Percentiles rank a stretch among this genome's conserved stretches.
Evolutionary conservation across 2,113 vertebrate genomes (phyloP).

Genomic region (Panurus biarmicus): DNA sequence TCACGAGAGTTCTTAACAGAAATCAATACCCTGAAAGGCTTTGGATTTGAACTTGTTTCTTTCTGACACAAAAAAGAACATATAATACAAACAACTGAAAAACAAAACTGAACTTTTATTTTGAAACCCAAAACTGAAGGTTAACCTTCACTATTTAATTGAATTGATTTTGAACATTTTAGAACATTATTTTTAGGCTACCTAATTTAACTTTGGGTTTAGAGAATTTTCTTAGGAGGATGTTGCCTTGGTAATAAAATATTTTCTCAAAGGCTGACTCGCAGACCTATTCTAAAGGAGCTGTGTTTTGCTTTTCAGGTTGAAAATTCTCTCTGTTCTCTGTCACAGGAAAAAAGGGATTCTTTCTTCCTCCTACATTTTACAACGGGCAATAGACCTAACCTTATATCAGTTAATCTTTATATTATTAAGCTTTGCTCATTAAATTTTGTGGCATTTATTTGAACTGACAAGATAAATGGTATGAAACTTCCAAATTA

Average conservation of each 20-base stretch:
- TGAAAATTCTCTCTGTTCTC: neutral
- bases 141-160: neutral
- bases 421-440: neutral
- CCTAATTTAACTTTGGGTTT: neutral
- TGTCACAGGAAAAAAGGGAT: neutral
- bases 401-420: neutral
- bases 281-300: neutral
- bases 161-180: neutral
- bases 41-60: neutral
- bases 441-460: constrained; percentile 26
- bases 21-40: neutral
- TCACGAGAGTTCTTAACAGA: neutral
- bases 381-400: neutral
- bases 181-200: neutral
- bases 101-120: too few species aligned
- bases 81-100: neutral
- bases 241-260: neutral
- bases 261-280: neutral
- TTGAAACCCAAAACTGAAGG: neutral
- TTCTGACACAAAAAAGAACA: neutral
- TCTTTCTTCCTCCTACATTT: neutral
- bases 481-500: neutral
- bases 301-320: neutral
- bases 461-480: constrained; percentile 20
- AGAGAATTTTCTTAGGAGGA: neutral